A percentile compares a stretch with the other conserved stretches of the same genome.
These are phyloP conservation scores for Branchinecta lindahli DNA, from an alignment of 1,140 invertebrate genomes.

Conservation along the genomic window DNA sequence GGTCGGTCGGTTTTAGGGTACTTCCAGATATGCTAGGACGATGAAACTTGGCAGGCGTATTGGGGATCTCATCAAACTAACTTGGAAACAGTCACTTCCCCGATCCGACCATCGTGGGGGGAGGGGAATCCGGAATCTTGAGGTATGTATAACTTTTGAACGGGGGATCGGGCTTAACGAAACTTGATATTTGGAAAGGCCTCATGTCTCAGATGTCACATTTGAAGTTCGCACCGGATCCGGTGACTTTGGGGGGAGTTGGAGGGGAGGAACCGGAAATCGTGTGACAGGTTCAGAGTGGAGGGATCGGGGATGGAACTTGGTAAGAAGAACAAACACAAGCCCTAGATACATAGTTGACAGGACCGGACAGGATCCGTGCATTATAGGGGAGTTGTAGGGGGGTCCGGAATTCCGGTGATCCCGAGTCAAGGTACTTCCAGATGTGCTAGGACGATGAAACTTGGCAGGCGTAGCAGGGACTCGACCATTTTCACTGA, in stretches of 20 bases:
- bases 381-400: background rate
- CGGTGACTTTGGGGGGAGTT: background rate
- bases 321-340: constrained; percentile 8
- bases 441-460: constrained; percentile 7
- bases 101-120: background rate
- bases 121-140: background rate
- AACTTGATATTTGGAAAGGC: constrained; percentile 9
- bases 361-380: background rate
- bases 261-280: background rate
- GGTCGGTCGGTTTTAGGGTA: too few species aligned
- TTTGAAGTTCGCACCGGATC: background rate
- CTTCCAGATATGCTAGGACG: too few species aligned
- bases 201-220: background rate
- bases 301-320: constrained; percentile 7
- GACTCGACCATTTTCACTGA: background rate
- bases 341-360: constrained; percentile 8
- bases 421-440: too few species aligned
- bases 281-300: background rate
- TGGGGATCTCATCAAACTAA: background rate
- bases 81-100: background rate
- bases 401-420: too few species aligned
- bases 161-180: constrained; percentile 3
- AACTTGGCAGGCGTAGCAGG: background rate
- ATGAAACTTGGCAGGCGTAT: background rate
- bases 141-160: too few species aligned